Conservation (phyloP, 2,797 vertebrate species). For the Sebastes alutus region DNA sequence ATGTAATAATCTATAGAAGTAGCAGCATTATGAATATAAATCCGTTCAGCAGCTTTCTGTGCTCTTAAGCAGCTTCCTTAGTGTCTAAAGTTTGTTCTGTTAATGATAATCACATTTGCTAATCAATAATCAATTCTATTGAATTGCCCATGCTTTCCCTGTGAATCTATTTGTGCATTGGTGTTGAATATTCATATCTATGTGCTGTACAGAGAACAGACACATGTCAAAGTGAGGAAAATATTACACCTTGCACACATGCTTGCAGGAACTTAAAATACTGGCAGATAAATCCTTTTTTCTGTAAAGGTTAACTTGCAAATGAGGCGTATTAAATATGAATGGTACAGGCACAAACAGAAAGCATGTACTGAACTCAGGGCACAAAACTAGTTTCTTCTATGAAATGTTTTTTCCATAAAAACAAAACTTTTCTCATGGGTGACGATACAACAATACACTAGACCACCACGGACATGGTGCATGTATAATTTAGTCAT, state of each 20-base stretch:
- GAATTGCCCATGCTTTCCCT: constrained; percentile 28
- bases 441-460: constrained; percentile 78
- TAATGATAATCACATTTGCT: constrained; percentile 23
- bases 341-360: constrained; percentile 63
- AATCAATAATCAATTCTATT: constrained; percentile 18
- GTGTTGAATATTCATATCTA: constrained; percentile 59
- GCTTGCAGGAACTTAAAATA: constrained; percentile 63
- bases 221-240: constrained; percentile 42
- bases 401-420: constrained; percentile 41
- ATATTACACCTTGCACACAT: constrained; percentile 58
- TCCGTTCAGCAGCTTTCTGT: constrained; percentile 61
- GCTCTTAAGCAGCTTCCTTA: constrained; percentile 44
- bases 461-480: constrained; percentile 85
- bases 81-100: constrained; percentile 50
- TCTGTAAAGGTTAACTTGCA: constrained; percentile 56
- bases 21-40: constrained; percentile 69
- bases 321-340: constrained; percentile 60
- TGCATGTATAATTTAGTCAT: constrained; percentile 86
- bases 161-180: constrained; percentile 48
- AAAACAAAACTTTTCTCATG: constrained; percentile 51
- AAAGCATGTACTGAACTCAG: constrained; percentile 51
- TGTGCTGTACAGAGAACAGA: constrained; percentile 55
- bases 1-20: constrained; percentile 56
- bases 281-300: constrained; percentile 43
- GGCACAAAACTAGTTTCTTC: constrained; percentile 55